Conservation (phyloP, 92 coral and sea anemone genomes). For the Chrysogorgia sp. region DNA sequence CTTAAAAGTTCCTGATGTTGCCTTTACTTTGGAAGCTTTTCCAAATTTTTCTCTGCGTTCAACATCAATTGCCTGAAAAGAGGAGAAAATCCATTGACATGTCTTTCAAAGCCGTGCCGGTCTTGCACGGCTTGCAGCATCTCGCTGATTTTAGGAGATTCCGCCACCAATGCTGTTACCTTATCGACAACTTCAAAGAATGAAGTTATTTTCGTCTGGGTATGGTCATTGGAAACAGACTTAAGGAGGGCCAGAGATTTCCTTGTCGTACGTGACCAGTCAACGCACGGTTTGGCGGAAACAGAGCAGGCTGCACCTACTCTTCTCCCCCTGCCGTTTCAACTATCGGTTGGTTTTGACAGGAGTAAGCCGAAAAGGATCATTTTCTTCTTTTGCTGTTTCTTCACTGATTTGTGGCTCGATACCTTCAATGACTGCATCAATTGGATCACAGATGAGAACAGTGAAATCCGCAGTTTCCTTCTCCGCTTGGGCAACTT, state of each 20-base stretch:
- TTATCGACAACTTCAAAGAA: slow-evolving; percentile 20
- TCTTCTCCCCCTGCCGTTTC: slow-evolving; percentile 14
- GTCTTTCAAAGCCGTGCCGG: slow-evolving; percentile 2
- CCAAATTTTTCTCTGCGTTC: slow-evolving; percentile 23
- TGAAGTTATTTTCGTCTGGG: slow-evolving; percentile 10
- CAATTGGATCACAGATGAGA: neutral
- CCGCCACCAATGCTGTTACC: neutral
- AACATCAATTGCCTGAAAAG: slow-evolving; percentile 22
- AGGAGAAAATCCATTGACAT: slow-evolving; percentile 3
- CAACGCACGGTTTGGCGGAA: slow-evolving; percentile 7
- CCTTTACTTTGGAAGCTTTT: slow-evolving; percentile 15
- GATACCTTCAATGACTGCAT: neutral
- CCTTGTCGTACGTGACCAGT: slow-evolving; percentile 17
- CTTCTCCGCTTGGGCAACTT: neutral
- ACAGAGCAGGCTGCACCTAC: too few species aligned
- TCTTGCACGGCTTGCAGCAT: slow-evolving; percentile 7
- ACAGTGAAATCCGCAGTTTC: neutral
- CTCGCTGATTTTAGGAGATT: slow-evolving; percentile 23
- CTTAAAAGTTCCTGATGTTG: slow-evolving; percentile 11
- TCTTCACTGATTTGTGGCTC: neutral
- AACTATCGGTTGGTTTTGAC: neutral
- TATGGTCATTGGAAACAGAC: slow-evolving; percentile 1
- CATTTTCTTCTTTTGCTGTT: neutral
- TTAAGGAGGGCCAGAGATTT: slow-evolving; percentile 16
- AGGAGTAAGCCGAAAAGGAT: slow-evolving; percentile 24